Evolutionary conservation across 2,797 vertebrate genomes (phyloP).

Genomic region (Falco peregrinus): DNA sequence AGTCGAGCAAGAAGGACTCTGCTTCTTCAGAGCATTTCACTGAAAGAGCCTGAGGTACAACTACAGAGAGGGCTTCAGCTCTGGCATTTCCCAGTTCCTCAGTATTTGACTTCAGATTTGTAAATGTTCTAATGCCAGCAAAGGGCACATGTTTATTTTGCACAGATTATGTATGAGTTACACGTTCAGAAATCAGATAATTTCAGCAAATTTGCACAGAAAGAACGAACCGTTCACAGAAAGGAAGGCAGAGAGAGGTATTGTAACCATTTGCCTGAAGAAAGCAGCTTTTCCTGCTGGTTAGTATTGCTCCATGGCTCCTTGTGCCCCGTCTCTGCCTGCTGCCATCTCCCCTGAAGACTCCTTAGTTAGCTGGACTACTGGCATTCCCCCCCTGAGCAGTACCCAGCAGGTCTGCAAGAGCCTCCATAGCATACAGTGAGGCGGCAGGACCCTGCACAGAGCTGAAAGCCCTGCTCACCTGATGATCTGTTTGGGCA

Average conservation of each 20-base stretch:
- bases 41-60: not conserved
- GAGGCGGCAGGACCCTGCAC: not conserved
- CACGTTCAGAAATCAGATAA: not conserved
- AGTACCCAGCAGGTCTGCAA: not conserved
- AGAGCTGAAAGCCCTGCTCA: not conserved
- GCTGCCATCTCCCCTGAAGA: not conserved
- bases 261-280: not conserved
- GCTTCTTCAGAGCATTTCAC: not conserved
- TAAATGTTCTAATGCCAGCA: not conserved
- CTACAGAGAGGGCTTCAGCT: not conserved
- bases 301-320: rapidly evolving
- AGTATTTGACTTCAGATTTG: not conserved
- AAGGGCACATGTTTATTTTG: not conserved
- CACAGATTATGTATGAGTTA: not conserved
- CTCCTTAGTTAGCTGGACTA: rapidly evolving
- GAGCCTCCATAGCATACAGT: rapidly evolving
- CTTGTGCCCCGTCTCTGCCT: not conserved
- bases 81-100: not conserved
- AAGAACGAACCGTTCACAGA: not conserved
- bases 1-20: not conserved
- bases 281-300: not conserved
- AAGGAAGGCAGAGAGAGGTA: not conserved
- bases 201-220: not conserved
- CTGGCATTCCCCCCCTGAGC: not conserved
- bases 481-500: not conserved